These are phyloP conservation scores for Chlorops oryzae DNA, from an alignment of 1,140 invertebrate genomes.

Conservation along the genomic window DNA sequence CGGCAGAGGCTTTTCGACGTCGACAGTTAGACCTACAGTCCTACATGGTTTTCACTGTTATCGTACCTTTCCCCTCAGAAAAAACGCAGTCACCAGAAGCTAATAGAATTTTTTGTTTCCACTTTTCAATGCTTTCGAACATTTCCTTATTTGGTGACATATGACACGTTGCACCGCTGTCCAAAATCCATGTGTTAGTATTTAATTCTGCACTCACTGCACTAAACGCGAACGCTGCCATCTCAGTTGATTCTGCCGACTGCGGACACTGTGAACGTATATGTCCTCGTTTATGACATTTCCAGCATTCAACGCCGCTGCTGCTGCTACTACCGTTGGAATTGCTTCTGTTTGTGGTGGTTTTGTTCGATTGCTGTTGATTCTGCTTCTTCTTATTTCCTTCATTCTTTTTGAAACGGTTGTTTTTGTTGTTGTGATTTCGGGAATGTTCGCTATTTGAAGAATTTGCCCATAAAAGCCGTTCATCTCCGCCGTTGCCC, in stretches of 20 bases:
- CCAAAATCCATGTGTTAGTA: conserved; percentile 8
- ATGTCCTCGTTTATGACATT: conserved; percentile 6
- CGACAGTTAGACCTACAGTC: no score
- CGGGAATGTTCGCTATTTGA: not conserved
- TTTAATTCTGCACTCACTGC: not conserved
- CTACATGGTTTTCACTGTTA: no score
- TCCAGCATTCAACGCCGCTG: conserved; percentile 10
- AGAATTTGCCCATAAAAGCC: conserved; percentile 1
- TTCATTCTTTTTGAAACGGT: no score
- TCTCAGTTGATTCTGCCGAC: not conserved
- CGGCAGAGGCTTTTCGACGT: no score
- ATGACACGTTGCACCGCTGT: conserved; percentile 10
- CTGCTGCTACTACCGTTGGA: not conserved
- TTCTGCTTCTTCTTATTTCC: not conserved
- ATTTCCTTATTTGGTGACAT: conserved; percentile 4
- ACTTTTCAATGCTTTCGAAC: not conserved
- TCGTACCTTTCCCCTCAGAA: conserved; percentile 1
- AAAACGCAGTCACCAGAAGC: conserved; percentile 6
- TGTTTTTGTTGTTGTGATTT: not conserved
- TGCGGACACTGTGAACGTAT: conserved; percentile 10
- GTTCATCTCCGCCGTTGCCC: not conserved
- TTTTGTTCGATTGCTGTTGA: not conserved
- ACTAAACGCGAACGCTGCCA: not conserved
- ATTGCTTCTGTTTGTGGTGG: not conserved
- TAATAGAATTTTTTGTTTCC: conserved; percentile 8